Base-by-base conservation (phyloP, 1,140 invertebrate genomes). In the Brachystomella parvula region DNA sequence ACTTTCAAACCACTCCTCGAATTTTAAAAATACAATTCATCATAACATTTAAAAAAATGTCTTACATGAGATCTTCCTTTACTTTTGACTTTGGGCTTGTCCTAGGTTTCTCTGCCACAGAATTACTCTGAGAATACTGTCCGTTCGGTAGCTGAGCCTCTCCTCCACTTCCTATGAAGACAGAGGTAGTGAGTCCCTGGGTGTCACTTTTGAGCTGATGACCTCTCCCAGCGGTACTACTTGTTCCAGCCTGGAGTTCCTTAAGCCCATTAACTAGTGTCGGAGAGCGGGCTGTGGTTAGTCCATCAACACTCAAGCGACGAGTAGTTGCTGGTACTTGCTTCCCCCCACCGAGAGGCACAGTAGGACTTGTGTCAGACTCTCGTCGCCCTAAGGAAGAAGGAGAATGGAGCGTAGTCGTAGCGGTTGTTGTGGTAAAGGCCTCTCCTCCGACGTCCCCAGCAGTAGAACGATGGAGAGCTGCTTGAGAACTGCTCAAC, bases 401-500 rank as follows among this genome's bases (percentile, higher is more conserved):
- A 32, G 62, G 33, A 39, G 3, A 15, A 6, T 15, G 33, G 17
- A 47, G 33, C 12, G 44, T 28, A 3, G 30, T 15, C 15, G 61
- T 19, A 6, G 44, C 9, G 3, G 30, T 15, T 6, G 61, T 19
- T 44, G 12, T 12, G 9, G 56, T 58, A 12, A 12, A 30, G 31
- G 3, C 33, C 30, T 65, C 33, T 39, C 33, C 47, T 6, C 49
- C 24, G 49, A 53, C 12, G 12, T 35, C 66, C 31, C 63, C 76
- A 70, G 59, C 75, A 61, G 73, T 70, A 76, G 67, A 78, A 64
- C 30, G 70, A 68, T 65, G 72, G 68, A 63, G 69, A 70, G 78
- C 80, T 73, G 78, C 79, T 75, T 76, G 78, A 64, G 80, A 68
- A 65, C 78, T 76, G 76, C 82, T 72, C 78, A 82, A 21, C 80